Base-by-base conservation (phyloP, 1,140 invertebrate species). In the Holotrichia oblita region DNA sequence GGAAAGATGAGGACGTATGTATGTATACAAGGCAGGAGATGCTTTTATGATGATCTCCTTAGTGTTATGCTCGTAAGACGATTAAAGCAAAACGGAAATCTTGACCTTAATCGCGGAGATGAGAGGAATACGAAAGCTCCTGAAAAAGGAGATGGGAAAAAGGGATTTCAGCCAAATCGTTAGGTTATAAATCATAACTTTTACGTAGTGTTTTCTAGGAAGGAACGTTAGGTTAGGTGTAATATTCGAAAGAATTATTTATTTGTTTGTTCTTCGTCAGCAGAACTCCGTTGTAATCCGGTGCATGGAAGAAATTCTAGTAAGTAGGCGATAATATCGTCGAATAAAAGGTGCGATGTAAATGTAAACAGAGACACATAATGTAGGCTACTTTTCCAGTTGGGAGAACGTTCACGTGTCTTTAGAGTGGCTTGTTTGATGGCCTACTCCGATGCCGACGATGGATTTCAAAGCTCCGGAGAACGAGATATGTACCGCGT, bases 361-460 rank as follows among this genome's bases (percentile, higher is more conserved):
- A 55, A 55, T 55, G 17, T n/a, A 55, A n/a, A 55, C 48, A 55
- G 12, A 14, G 12, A 55, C 12, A 34, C 4, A 34, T 34, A 34
- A 34, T 34, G 27, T 34, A 3, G 7, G 48, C 48, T 55, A 55
- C 12, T 55, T 55, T 55, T 55, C 48, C 14, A 55, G 48, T 17
- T 55, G 48, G n/a, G 48, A 17, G 48, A 55, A 17, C 48, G 6
- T 55, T 55, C 48, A 55, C 12, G 14, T 55, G 48, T 17, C n/a
- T 55, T 55, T 55, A 17, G 48, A 55, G 48, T 55, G 48, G 48
- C 17, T 55, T 55, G 48, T 55, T 55, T 55, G 48, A 55, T 55
- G 48, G 48, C 48, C 48, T 55, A 55, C 48, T 55, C 7, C 48
- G 14, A n/a, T 17, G 14, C 17, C 48, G 14, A 55, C 48, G 48